These are phyloP conservation scores for Gopherus evgoodei DNA, from an alignment of 2,113 vertebrate species.

Conservation along the genomic window DNA sequence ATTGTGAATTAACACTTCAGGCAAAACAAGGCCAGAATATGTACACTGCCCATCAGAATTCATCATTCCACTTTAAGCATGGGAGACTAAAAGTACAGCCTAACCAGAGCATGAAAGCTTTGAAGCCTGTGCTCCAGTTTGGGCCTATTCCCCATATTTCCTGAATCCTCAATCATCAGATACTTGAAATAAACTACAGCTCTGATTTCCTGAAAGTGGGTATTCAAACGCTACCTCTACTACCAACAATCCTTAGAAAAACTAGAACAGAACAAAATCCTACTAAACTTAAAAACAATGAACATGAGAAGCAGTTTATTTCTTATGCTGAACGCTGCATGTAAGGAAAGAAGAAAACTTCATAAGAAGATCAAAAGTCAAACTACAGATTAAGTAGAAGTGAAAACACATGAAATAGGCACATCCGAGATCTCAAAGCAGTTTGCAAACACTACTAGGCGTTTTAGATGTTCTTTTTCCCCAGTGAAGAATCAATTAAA, in stretches of 20 bases:
- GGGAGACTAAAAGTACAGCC: not conserved
- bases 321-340: not conserved
- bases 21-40: fast-evolving
- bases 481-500: not conserved
- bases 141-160: not conserved
- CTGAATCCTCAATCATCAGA: not conserved
- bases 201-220: not conserved
- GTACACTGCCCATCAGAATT: not conserved
- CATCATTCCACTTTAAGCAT: not conserved
- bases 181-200: not conserved
- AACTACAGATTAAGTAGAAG: not conserved
- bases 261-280: not conserved
- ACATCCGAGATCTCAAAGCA: not conserved
- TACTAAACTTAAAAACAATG: not conserved
- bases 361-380: not conserved
- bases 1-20: not conserved
- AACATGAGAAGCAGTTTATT: not conserved
- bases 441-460: not conserved
- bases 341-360: not conserved
- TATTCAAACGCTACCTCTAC: not conserved
- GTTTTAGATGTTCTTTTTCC: not conserved
- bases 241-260: no score
- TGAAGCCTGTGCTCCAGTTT: not conserved
- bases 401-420: conserved; percentile 5
- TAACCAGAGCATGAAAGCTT: not conserved